Evolutionary conservation across 1,140 invertebrate species (phyloP).

Genomic region (Drosophila grimshawi): DNA sequence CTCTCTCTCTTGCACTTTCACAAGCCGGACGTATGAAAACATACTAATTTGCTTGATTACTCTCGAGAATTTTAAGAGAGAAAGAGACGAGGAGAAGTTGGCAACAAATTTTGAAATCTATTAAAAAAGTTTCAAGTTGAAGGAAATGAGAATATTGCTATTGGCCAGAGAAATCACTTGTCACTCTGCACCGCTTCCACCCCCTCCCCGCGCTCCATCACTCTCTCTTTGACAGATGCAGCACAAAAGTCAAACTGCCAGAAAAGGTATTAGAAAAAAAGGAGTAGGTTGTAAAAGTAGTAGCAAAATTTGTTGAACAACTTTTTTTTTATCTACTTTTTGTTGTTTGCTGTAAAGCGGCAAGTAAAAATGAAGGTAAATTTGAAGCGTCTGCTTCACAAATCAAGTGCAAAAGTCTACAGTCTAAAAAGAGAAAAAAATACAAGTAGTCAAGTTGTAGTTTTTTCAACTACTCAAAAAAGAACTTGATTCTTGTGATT

Average conservation of each 20-base stretch:
- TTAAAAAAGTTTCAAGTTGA: conserved; percentile 72
- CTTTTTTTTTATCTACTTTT: conserved; percentile 22
- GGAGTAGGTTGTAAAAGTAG: conserved; percentile 8
- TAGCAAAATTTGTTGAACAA: conserved; percentile 25
- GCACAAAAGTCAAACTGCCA: conserved; percentile 16
- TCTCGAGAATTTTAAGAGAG: conserved; percentile 57
- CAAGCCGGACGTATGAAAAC: conserved; percentile 12
- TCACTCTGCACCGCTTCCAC: conserved; percentile 3
- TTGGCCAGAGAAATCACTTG: conserved; percentile 42
- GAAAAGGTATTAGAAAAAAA: conserved; percentile 2
- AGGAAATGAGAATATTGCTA: conserved; percentile 33
- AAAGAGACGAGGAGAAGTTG: not conserved
- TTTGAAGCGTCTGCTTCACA: conserved; percentile 62
- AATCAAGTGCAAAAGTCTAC: conserved; percentile 64
- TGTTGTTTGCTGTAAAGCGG: conserved; percentile 6
- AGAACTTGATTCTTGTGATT: conserved; percentile 42
- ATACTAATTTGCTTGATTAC: conserved; percentile 81
- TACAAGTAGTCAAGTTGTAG: conserved; percentile 26
- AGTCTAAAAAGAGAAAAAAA: conserved; percentile 1
- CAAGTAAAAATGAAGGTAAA: conserved; percentile 44
- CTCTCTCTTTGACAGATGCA: not conserved
- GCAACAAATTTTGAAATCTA: conserved; percentile 74
- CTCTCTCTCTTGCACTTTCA: not conserved
- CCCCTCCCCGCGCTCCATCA: not conserved
- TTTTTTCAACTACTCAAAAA: conserved; percentile 53